A percentile compares a stretch with the other conserved stretches of the same genome.
Evolutionary conservation across 1,140 invertebrate genomes (phyloP).

Genomic region (Drosophila subobscura): DNA sequence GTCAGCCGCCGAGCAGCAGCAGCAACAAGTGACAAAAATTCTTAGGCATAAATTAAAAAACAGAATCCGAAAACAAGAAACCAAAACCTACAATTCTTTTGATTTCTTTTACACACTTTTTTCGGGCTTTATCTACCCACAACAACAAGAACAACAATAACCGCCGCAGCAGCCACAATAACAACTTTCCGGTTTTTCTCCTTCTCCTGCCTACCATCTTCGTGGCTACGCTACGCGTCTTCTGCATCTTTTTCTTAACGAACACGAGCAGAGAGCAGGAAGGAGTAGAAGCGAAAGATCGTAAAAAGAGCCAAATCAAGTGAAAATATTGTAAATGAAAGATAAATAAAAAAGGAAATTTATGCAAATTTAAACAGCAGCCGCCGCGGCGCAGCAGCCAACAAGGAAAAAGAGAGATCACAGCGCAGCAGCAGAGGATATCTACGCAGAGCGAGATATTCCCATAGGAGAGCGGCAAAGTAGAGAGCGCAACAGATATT

Average conservation of each 20-base stretch:
- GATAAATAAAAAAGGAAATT: constrained; percentile 50
- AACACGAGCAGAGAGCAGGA: constrained; percentile 10
- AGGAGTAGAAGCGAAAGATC: constrained; percentile 43
- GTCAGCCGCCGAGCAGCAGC: constrained; percentile 54
- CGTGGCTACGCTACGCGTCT: constrained; percentile 66
- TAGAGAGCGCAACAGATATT: constrained; percentile 32
- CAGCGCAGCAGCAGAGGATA: constrained; percentile 24
- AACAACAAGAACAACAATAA: constrained; percentile 29
- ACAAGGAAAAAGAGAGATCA: constrained; percentile 13
- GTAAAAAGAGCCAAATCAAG: constrained; percentile 27
- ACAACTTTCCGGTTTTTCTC: constrained; percentile 77
- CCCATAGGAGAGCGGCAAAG: background rate
- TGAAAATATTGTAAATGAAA: constrained; percentile 49
- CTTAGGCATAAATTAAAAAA: constrained; percentile 68
- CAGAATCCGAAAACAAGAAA: constrained; percentile 24
- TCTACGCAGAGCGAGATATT: constrained; percentile 36
- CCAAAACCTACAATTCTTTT: constrained; percentile 45
- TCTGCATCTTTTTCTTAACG: constrained; percentile 31
- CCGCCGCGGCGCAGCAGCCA: constrained; percentile 14
- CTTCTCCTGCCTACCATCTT: constrained; percentile 55
- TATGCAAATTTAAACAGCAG: constrained; percentile 31
- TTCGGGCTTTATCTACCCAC: constrained; percentile 27
- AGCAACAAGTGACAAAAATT: constrained; percentile 75
- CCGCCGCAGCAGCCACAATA: constrained; percentile 52
- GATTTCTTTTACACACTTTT: constrained; percentile 36